phyloP scores from a whole-genome alignment of 2,797 vertebrate genomes.

The Tadarida brasiliensis region DNA sequence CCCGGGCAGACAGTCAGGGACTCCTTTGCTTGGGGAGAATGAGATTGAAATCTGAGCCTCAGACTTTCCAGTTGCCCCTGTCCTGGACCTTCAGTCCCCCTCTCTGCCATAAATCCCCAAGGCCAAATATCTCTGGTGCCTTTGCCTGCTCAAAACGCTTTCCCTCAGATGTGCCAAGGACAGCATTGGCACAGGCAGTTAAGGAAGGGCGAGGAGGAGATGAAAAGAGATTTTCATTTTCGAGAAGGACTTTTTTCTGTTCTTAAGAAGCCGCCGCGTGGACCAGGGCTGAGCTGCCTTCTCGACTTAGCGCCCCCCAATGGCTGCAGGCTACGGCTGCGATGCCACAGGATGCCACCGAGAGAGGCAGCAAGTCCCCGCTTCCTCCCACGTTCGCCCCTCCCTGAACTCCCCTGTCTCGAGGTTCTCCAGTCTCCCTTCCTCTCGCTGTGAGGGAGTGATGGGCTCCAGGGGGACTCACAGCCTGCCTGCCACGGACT shows the following conservation, averaged over 20 bases:
- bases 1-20: neutral
- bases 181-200: neutral
- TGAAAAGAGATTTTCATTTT: neutral
- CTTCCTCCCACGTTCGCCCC: neutral
- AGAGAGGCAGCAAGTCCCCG: neutral
- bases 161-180: neutral
- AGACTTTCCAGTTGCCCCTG: neutral
- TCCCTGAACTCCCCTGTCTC: neutral
- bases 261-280: neutral
- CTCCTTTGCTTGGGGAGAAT: neutral
- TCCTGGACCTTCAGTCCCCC: neutral
- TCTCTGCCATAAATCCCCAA: neutral
- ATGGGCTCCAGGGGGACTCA: neutral
- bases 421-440: neutral
- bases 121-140: neutral
- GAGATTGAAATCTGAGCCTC: neutral
- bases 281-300: no score
- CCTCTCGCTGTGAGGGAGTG: neutral
- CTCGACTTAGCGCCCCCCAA: accelerated
- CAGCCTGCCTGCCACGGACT: neutral
- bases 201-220: neutral
- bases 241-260: neutral
- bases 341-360: neutral
- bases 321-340: no score
- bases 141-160: neutral